phyloP scores from a whole-genome alignment of 2,797 vertebrate species.

The Centroberyx gerrardi region DNA sequence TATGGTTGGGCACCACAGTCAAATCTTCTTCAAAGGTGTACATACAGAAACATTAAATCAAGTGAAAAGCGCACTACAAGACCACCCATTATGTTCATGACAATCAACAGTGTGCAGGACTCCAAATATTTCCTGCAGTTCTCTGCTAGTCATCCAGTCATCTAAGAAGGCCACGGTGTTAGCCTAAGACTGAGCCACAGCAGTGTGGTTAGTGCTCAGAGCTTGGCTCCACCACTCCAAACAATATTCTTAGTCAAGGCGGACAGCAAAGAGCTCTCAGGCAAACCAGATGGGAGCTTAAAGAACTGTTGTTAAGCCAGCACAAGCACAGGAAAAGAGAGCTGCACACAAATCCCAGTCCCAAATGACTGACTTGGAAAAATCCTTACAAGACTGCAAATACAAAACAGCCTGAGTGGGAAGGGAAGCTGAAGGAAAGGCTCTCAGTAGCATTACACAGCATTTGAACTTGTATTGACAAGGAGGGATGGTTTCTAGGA shows the following conservation, averaged over 20 bases:
- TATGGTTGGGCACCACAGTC: background rate
- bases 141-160: slow-evolving; percentile 6
- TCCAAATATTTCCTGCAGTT: slow-evolving; percentile 8
- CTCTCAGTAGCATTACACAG: slow-evolving; percentile 31
- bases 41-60: slow-evolving; percentile 8
- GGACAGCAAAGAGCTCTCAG: slow-evolving; percentile 65
- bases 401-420: slow-evolving; percentile 68
- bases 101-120: background rate
- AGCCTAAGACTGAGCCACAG: slow-evolving; percentile 23
- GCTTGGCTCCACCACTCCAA: slow-evolving; percentile 54
- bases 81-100: background rate
- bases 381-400: slow-evolving; percentile 68
- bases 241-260: slow-evolving; percentile 51
- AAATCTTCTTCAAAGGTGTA: background rate
- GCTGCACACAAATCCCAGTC: slow-evolving; percentile 69
- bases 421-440: slow-evolving; percentile 36
- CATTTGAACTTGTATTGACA: slow-evolving; percentile 29
- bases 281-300: slow-evolving; percentile 76
- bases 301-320: slow-evolving; percentile 69
- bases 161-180: slow-evolving; percentile 21
- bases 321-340: slow-evolving; percentile 70
- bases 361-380: slow-evolving; percentile 68
- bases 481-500: slow-evolving; percentile 21
- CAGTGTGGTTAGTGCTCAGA: slow-evolving; percentile 41
- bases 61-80: slow-evolving; percentile 13